Evolutionary conservation across 1,140 invertebrate species (phyloP).

Genomic region (Cydia splendana): DNA sequence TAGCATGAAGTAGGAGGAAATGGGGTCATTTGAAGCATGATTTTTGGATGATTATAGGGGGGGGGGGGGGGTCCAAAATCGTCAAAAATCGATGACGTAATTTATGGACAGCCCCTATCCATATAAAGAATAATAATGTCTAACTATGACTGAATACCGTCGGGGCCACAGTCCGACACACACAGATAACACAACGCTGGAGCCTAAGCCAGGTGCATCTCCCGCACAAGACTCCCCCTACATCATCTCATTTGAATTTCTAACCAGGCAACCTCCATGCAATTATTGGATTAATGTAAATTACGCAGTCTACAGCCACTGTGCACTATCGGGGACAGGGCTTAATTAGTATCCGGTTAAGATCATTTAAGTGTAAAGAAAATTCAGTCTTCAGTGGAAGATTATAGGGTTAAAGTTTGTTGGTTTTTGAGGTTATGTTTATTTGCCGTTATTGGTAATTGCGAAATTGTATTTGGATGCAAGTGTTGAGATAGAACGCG

Average conservation of each 20-base stretch:
- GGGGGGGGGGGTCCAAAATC: too few species aligned
- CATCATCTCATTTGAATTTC: conserved; percentile 94
- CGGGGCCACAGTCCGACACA: neutral
- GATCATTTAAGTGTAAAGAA: conserved; percentile 62
- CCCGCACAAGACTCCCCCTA: conserved; percentile 62
- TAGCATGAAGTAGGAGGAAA: too few species aligned
- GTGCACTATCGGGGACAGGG: conserved; percentile 80
- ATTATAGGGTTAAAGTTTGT: conserved; percentile 22
- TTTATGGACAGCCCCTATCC: too few species aligned
- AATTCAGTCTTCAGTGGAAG: conserved; percentile 46
- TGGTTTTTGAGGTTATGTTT: conserved; percentile 6
- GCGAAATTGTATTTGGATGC: conserved; percentile 11
- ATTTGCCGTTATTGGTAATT: neutral
- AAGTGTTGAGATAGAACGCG: neutral
- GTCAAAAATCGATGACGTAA: too few species aligned
- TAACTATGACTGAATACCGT: neutral
- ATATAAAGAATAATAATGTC: too few species aligned
- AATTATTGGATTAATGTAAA: conserved; percentile 97
- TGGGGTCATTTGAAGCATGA: too few species aligned
- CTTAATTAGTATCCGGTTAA: conserved; percentile 79
- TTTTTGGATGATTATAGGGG: too few species aligned
- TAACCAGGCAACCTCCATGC: conserved; percentile 94
- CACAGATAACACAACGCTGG: neutral
- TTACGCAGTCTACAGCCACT: conserved; percentile 88
- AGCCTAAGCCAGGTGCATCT: conserved; percentile 27